Evolutionary conservation across 2,113 vertebrate species (phyloP).

Genomic region (Macheiramphus alcinus): DNA sequence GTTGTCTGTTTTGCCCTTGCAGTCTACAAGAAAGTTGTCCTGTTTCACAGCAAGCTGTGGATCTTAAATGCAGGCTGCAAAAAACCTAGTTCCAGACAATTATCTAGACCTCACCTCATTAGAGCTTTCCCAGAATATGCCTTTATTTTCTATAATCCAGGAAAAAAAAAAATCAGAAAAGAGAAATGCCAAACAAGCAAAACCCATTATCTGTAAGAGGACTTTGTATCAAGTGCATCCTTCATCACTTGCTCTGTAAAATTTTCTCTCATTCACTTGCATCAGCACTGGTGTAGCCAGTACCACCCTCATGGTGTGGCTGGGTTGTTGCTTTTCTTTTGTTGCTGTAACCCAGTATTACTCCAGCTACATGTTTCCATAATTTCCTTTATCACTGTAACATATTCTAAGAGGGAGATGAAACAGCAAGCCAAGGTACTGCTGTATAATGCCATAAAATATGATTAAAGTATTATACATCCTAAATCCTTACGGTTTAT

Average conservation of each 20-base stretch:
- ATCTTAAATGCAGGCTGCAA: neutral
- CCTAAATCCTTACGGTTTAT: constrained; percentile 86
- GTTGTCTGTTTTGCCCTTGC: neutral
- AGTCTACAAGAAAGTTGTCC: neutral
- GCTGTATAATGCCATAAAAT: neutral
- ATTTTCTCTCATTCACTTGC: neutral
- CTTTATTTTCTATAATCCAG: neutral
- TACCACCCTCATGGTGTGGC: neutral
- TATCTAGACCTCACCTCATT: neutral
- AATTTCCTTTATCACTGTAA: neutral
- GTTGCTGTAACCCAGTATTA: neutral
- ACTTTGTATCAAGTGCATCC: neutral
- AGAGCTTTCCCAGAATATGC: neutral
- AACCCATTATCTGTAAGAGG: neutral
- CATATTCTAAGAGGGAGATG: neutral
- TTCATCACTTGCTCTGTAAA: neutral
- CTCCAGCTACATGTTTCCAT: neutral
- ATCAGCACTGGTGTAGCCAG: neutral
- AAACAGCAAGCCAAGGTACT: neutral
- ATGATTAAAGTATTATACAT: neutral
- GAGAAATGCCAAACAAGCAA: neutral
- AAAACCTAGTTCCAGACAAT: neutral
- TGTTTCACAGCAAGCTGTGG: neutral
- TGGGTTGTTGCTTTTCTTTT: neutral
- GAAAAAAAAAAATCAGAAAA: neutral